Evolutionary conservation across 1,140 invertebrate species (phyloP), one percentile per base, ranked within the genome.

Genomic region (Littorina saxatilis): DNA sequence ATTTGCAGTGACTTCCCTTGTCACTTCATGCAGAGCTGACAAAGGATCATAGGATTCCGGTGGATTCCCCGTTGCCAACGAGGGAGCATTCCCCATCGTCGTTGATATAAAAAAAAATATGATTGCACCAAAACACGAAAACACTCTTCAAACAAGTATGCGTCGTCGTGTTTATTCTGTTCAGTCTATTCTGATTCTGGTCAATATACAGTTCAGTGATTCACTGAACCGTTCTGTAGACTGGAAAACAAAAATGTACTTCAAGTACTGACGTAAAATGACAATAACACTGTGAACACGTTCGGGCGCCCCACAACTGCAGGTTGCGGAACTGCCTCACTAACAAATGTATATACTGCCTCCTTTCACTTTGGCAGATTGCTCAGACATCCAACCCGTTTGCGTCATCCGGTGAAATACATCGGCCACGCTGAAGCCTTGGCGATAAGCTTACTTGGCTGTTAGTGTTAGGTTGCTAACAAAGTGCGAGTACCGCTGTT

Each of bases 1-100:
- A 68, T 66, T 66, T 9, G 7, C 5, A 66, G 61, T 66, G 61
- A 35, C 29, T 32, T 66, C 61, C 29, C 61, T 66, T 66, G n/a
- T 9, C 7, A 32, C 29, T 66, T 66, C 61, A 27, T 29, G 5
- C n/a, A 29, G 29, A 66, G 35, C 66, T 15, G 35, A 35, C 37
- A 68, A 5, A 39, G 66, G 66, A 39, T 68, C 66, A 39, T 68
- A 5, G 66, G 66, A 40, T 35, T 35, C 29, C 27, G 29, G 66
- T 7, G 66, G 66, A 39, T 39, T 68, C 66, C 35, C 35, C 13
- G 35, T 5, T 39, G 23, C 1, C 66, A 29, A 68, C 15, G n/a
- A n/a, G n/a, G n/a, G n/a, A n/a, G 35, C 35, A 32, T 68, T 39
- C 20, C 32, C 66, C 66, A 68, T 68, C 32, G 35, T 68, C 23